Percentiles rank a stretch among this genome's conserved stretches.
phyloP scores from a whole-genome alignment of 2,888 invertebrate species.

The Polyommatus icarus region DNA sequence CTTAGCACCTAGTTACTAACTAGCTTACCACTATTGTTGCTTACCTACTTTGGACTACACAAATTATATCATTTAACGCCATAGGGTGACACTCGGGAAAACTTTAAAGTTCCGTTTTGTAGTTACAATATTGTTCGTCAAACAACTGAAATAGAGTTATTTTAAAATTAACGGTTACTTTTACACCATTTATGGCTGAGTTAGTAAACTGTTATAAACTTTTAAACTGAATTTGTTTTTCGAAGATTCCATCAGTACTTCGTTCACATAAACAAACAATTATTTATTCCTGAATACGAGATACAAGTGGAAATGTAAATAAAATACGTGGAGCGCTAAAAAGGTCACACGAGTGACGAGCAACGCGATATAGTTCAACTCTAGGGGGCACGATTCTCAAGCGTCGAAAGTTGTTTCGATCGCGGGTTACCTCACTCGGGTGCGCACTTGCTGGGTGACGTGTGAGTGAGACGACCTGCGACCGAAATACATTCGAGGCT shows the following conservation, averaged over 20 bases:
- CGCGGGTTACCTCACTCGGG: too few species aligned
- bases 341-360: constrained; percentile 3
- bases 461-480: background rate
- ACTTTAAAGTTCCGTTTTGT: background rate
- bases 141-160: background rate
- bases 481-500: background rate
- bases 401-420: background rate
- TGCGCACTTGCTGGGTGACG: too few species aligned
- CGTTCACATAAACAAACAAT: background rate
- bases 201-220: background rate
- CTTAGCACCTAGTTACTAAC: constrained; percentile 22
- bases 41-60: background rate
- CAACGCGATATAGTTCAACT: background rate
- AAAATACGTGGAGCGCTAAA: background rate
- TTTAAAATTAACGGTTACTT: background rate
- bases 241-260: background rate
- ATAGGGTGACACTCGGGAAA: background rate
- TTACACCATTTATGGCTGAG: background rate
- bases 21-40: background rate
- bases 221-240: background rate
- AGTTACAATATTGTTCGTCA: background rate
- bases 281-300: background rate
- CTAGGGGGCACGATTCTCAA: background rate
- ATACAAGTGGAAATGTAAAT: constrained; percentile 19
- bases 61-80: background rate